Evolutionary conservation across 2,888 invertebrate genomes (phyloP).

Genomic region (Dynastes tityus): DNA sequence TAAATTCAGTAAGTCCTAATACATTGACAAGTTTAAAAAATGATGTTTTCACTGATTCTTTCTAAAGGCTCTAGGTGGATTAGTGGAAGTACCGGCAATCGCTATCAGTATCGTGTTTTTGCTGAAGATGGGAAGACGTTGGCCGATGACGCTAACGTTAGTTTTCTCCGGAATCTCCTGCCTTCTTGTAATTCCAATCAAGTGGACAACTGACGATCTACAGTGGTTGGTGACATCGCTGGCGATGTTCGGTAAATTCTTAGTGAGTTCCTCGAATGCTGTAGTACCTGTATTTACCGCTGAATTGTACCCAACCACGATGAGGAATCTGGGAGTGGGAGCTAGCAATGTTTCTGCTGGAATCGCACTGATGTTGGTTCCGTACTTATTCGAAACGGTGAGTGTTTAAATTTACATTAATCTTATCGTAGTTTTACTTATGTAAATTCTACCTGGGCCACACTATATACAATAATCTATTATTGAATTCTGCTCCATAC

Average conservation of each 20-base stretch:
- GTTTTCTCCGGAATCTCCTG: conserved; percentile 81
- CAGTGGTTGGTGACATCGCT: conserved; percentile 82
- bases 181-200: conserved; percentile 73
- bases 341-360: conserved; percentile 85
- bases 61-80: conserved; percentile 76
- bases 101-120: conserved; percentile 83
- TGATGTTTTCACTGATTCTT: conserved; percentile 45
- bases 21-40: background rate
- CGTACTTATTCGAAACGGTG: conserved; percentile 85
- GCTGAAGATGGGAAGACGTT: conserved; percentile 82
- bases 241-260: conserved; percentile 86
- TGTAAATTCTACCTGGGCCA: too few relatives aligned
- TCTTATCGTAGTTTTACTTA: too few relatives aligned
- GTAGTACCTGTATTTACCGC: conserved; percentile 86
- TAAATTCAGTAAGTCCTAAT: conserved; percentile 77
- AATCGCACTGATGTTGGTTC: conserved; percentile 82
- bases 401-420: conserved; percentile 62
- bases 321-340: conserved; percentile 84
- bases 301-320: conserved; percentile 86
- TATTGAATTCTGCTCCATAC: too few relatives aligned
- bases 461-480: too few relatives aligned
- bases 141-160: conserved; percentile 81
- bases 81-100: conserved; percentile 86
- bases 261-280: conserved; percentile 85
- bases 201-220: conserved; percentile 72